These are phyloP conservation scores for Ibidorhyncha struthersii DNA, from an alignment of 2,113 vertebrate species.

Conservation along the genomic window DNA sequence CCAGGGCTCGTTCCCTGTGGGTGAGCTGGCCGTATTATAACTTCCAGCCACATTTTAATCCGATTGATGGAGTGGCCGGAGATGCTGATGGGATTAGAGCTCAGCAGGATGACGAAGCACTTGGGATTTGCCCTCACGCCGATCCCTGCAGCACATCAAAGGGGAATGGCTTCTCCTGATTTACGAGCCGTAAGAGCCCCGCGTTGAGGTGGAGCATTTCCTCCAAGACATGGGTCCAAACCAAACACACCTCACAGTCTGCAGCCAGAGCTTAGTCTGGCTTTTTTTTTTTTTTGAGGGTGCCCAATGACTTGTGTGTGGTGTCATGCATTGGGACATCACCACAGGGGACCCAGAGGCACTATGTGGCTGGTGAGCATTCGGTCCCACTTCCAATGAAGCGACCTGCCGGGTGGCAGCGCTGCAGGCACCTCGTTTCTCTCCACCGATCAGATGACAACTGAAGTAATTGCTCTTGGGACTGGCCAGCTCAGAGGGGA, in stretches of 20 bases:
- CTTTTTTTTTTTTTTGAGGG: fast-evolving
- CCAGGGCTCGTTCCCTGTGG: not conserved
- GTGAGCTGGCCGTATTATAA: fast-evolving
- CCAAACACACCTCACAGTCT: not conserved
- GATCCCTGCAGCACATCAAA: not conserved
- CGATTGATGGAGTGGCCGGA: conserved; percentile 20
- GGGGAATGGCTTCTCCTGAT: not conserved
- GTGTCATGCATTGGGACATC: not conserved
- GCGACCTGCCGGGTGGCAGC: fast-evolving
- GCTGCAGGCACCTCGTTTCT: not conserved
- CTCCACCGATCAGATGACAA: fast-evolving
- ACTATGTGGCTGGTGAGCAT: fast-evolving
- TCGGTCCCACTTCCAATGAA: not conserved
- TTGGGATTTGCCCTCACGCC: not conserved
- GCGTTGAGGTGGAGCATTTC: not conserved
- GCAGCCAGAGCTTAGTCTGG: not conserved
- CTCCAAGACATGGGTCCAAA: not conserved
- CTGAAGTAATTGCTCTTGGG: not conserved
- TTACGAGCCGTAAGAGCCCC: not conserved
- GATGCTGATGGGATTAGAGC: conserved; percentile 50
- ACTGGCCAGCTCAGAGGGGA: not conserved
- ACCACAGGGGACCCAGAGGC: fast-evolving
- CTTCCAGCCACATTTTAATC: conserved; percentile 32
- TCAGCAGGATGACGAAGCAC: conserved; percentile 46
- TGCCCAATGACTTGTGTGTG: fast-evolving